A percentile compares a stretch with the other conserved stretches of the same genome.
Evolutionary conservation across 2,888 invertebrate genomes (phyloP).

Genomic region (Drosophila emarginata): DNA sequence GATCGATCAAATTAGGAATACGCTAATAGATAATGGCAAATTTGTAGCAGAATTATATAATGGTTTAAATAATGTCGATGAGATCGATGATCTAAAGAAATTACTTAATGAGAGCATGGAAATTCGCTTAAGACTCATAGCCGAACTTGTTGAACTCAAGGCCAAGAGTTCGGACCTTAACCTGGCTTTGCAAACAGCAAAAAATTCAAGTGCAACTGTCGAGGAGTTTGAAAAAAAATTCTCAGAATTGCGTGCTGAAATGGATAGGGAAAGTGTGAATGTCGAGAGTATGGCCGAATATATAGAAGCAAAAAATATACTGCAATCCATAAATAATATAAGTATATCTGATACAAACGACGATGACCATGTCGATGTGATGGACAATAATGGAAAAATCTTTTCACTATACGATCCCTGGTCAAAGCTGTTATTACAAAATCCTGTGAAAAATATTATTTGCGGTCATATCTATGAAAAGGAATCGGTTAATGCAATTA

Average conservation of each 20-base stretch:
- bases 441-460: slow-evolving; percentile 44
- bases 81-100: neutral
- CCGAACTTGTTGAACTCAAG: neutral
- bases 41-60: neutral
- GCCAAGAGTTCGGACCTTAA: neutral
- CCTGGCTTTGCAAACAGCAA: neutral
- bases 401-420: slow-evolving; percentile 51
- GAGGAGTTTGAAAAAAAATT: slow-evolving; percentile 3
- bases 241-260: neutral
- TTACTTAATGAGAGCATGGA: neutral
- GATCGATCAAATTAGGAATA: neutral
- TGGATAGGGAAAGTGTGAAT: slow-evolving; percentile 18
- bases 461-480: slow-evolving; percentile 52
- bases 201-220: neutral
- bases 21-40: neutral
- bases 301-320: slow-evolving; percentile 13
- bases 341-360: neutral
- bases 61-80: neutral
- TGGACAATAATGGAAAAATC: neutral
- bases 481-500: slow-evolving; percentile 17
- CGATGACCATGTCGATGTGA: neutral
- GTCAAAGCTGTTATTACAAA: slow-evolving; percentile 37
- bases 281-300: slow-evolving; percentile 38
- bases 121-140: neutral
- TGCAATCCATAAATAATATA: neutral